Evolutionary conservation across 2,888 invertebrate species (phyloP).

Genomic region (Osmoderma eremita): DNA sequence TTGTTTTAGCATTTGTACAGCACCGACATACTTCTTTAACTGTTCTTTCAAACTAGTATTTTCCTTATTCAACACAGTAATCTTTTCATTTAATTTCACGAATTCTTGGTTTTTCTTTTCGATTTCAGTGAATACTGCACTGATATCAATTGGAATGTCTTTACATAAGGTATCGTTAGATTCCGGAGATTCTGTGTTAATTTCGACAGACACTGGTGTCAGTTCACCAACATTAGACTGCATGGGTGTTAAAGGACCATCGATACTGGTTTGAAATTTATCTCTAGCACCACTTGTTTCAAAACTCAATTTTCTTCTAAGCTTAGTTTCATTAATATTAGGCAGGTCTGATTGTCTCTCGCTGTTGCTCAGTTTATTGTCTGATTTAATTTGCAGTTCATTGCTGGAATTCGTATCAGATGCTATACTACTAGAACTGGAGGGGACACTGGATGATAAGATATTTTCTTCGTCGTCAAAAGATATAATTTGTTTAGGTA

Average conservation of each 20-base stretch:
- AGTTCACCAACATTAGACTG: slow-evolving; percentile 64
- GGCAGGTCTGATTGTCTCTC: slow-evolving; percentile 38
- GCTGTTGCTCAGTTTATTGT: slow-evolving; percentile 21
- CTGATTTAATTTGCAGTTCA: slow-evolving; percentile 18
- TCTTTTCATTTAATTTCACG: slow-evolving; percentile 56
- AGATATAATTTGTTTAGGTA: slow-evolving; percentile 74
- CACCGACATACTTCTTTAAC: slow-evolving; percentile 85
- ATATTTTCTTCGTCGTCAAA: slow-evolving; percentile 70
- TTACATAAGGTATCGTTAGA: slow-evolving; percentile 58
- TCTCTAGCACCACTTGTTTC: slow-evolving; percentile 59
- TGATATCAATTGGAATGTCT: slow-evolving; percentile 58
- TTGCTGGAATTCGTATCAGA: slow-evolving; percentile 42
- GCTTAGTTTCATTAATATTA: slow-evolving; percentile 38
- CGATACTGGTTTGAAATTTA: slow-evolving; percentile 53
- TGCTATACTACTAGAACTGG: slow-evolving; percentile 57
- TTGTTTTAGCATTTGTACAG: slow-evolving; percentile 83
- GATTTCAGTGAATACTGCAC: slow-evolving; percentile 59
- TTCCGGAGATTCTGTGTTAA: slow-evolving; percentile 55
- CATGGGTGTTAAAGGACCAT: slow-evolving; percentile 64
- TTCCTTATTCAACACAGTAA: slow-evolving; percentile 69
- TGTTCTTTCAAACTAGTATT: slow-evolving; percentile 87
- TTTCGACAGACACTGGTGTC: slow-evolving; percentile 63
- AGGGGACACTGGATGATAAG: slow-evolving; percentile 59
- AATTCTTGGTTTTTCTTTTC: slow-evolving; percentile 60
- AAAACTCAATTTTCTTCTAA: slow-evolving; percentile 55